Evolutionary conservation across 2,888 invertebrate species (phyloP).

Genomic region (Macrophya annulata): DNA sequence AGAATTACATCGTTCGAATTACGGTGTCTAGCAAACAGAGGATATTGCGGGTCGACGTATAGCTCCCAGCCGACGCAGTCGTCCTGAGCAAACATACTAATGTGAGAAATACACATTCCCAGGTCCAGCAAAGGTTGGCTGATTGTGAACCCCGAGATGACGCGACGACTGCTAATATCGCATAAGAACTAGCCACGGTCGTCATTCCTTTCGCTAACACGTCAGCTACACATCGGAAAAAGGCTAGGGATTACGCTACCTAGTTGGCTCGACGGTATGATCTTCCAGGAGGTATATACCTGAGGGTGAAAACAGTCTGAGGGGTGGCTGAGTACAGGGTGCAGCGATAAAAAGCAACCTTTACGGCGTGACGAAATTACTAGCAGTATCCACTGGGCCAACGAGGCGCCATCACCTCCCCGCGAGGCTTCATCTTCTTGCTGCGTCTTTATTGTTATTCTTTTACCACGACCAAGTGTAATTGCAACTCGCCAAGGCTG

Average conservation of each 20-base stretch:
- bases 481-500: slow-evolving; percentile 29
- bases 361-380: slow-evolving; percentile 76
- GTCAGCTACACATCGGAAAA: neutral
- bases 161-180: slow-evolving; percentile 37
- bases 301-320: neutral
- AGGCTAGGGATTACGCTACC: neutral
- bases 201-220: slow-evolving; percentile 13
- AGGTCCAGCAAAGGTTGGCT: slow-evolving; percentile 11
- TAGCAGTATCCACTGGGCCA: slow-evolving; percentile 70
- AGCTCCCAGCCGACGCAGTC: slow-evolving; percentile 67
- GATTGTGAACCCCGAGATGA: slow-evolving; percentile 9
- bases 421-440: slow-evolving; percentile 40
- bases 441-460: slow-evolving; percentile 50
- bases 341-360: slow-evolving; percentile 75
- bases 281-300: slow-evolving; percentile 20
- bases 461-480: slow-evolving; percentile 52
- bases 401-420: slow-evolving; percentile 60
- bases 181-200: slow-evolving; percentile 16
- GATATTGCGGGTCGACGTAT: slow-evolving; percentile 77
- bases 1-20: slow-evolving; percentile 50
- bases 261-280: neutral
- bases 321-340: slow-evolving; percentile 56
- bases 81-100: slow-evolving; percentile 77
- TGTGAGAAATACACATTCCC: slow-evolving; percentile 77
- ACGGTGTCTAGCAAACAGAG: slow-evolving; percentile 60